Evolutionary conservation across 2,797 vertebrate genomes (phyloP), one percentile per base, ranked within the genome.

Genomic region (Mus spretus): DNA sequence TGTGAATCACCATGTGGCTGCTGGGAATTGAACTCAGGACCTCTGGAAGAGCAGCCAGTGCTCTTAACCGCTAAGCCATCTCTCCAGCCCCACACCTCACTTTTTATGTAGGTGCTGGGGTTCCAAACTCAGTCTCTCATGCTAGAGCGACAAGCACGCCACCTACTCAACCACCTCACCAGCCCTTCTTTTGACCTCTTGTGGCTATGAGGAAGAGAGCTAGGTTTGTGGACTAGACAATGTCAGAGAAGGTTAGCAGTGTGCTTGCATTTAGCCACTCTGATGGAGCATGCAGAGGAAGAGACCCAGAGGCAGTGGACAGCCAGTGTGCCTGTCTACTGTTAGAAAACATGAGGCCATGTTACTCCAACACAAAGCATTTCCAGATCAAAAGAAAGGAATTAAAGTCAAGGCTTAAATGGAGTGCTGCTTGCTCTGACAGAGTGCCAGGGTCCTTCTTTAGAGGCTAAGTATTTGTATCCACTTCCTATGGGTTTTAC

Each of bases 91-190:
- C 47, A 47, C 47, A 47, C 47, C 47, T 6, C 47, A 59, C 12
- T n/a, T 59, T 26, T 82, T 40, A 82, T 24, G 34, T 59, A 40
- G 12, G 6, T 59, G 55, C 55, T 8, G 55, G 55, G 55, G 13
- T 37, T 82, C 34, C 34, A 37, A 14, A 81, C 10, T 80, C 34
- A 24, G 20, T 12, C 55, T 57, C 22, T 26, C 79, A 40, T 26
- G n/a, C n/a, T 14, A 0, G 0, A 26, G 55, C 53, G 15, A 14
- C 55, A 59, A 81, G n/a, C n/a, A 24, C 12, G 0, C 37, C 17
- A 13, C n/a, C 34, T 13, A 24, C 55, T 3, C 11, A 37, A 26
- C 34, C 55, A 37, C 22, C 55, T 37, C n/a, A 13, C 55, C 26
- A 26, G 79, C 55, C 55, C 12, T 20, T n/a, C 53, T 37, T 80